phyloP scores from a whole-genome alignment of 2,888 invertebrate genomes.

The Poecilobothrus nobilitatus region DNA sequence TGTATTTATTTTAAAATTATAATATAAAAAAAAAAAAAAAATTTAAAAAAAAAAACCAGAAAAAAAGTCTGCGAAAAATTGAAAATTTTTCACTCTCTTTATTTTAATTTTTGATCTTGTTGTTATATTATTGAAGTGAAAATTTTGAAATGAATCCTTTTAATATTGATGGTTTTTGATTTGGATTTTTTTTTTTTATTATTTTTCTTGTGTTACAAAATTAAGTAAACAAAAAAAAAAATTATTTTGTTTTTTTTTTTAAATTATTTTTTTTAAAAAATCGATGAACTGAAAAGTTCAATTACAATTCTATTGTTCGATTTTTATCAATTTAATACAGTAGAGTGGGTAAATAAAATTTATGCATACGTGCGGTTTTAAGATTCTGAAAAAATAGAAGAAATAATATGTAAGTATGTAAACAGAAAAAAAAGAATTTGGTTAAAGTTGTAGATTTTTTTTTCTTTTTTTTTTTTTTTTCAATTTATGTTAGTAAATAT shows the following conservation, averaged over 20 bases:
- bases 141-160: conserved; percentile 1
- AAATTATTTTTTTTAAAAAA: neutral
- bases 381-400: too few species aligned
- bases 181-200: neutral
- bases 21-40: neutral
- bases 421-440: too few species aligned
- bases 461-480: too few species aligned
- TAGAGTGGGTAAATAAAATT: neutral
- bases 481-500: too few species aligned
- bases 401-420: too few species aligned
- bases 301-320: conserved; percentile 1
- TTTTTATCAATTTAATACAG: neutral
- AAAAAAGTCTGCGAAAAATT: neutral
- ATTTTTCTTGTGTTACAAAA: neutral
- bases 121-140: neutral
- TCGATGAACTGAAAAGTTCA: neutral
- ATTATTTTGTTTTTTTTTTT: too few species aligned
- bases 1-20: neutral
- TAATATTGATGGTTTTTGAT: neutral
- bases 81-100: neutral
- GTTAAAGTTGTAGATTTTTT: too few species aligned
- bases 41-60: too few species aligned
- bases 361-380: neutral
- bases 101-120: neutral
- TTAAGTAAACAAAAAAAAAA: neutral